Conservation (phyloP, 2,797 vertebrate species). For the Xiphophorus birchmanni region DNA sequence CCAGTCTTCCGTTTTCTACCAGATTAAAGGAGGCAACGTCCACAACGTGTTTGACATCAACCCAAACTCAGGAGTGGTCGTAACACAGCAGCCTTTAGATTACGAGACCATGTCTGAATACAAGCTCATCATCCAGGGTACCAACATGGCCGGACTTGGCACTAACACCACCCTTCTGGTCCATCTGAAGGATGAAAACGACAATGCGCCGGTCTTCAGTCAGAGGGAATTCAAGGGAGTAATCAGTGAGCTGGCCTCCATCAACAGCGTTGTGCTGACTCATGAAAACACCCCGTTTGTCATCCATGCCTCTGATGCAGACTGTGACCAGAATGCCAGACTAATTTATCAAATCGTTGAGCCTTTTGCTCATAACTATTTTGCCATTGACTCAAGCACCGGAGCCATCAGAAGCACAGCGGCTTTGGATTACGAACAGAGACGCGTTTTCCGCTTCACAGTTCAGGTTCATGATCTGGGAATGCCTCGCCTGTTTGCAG, state of each 20-base stretch:
- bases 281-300: conserved; percentile 89
- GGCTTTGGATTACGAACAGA: conserved; percentile 91
- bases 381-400: conserved; percentile 95
- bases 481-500: conserved; percentile 88
- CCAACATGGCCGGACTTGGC: conserved; percentile 94
- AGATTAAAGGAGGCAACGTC: conserved; percentile 92
- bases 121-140: conserved; percentile 88
- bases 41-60: conserved; percentile 90
- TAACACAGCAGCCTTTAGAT: conserved; percentile 89
- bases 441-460: conserved; percentile 88
- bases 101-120: conserved; percentile 88
- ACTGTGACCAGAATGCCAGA: conserved; percentile 90
- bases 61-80: conserved; percentile 93
- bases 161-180: conserved; percentile 87
- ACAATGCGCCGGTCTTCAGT: conserved; percentile 89
- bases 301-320: conserved; percentile 89
- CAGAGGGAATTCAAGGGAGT: conserved; percentile 89
- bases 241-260: conserved; percentile 90
- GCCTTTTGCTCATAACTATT: conserved; percentile 91
- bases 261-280: conserved; percentile 92
- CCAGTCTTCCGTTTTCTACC: conserved; percentile 94
- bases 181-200: conserved; percentile 95
- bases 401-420: conserved; percentile 90
- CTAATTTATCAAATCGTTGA: conserved; percentile 97
- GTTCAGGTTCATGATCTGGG: conserved; percentile 97